Evolutionary conservation across 2,888 invertebrate species (phyloP).

Genomic region (Nowickia ferox): DNA sequence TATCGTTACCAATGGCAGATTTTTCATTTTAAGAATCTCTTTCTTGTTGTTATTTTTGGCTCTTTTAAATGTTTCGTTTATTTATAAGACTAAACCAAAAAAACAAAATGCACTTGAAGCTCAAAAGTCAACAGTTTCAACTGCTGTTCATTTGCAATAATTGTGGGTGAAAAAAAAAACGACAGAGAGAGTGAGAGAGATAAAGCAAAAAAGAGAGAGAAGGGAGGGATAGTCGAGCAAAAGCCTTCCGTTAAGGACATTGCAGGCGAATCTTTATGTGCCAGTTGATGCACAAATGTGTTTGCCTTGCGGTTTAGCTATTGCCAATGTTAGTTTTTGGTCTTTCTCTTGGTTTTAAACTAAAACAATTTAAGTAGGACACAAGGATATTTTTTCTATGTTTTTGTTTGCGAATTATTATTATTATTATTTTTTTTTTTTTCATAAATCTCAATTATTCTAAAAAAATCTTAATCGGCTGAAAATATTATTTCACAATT

Average conservation of each 20-base stretch:
- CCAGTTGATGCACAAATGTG: conserved; percentile 2
- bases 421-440: conserved; percentile 40
- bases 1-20: neutral
- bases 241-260: conserved; percentile 12
- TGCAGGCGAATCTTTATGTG: neutral
- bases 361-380: conserved; percentile 36
- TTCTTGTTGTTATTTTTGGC: conserved; percentile 22
- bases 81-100: conserved; percentile 54
- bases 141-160: conserved; percentile 30
- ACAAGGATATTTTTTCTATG: conserved; percentile 28
- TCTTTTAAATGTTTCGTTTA: conserved; percentile 49
- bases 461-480: neutral
- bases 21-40: neutral
- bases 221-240: neutral
- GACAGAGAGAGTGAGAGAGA: neutral
- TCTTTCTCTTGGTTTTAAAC: conserved; percentile 2
- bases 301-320: conserved; percentile 41
- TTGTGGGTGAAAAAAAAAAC: neutral
- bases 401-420: conserved; percentile 18
- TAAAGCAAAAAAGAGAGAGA: neutral
- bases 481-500: neutral
- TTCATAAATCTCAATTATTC: conserved; percentile 47
- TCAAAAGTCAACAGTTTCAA: conserved; percentile 60
- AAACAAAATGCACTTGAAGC: conserved; percentile 57
- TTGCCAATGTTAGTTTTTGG: neutral